phyloP scores from a whole-genome alignment of 2,113 vertebrate genomes.

The Plotosus lineatus region DNA sequence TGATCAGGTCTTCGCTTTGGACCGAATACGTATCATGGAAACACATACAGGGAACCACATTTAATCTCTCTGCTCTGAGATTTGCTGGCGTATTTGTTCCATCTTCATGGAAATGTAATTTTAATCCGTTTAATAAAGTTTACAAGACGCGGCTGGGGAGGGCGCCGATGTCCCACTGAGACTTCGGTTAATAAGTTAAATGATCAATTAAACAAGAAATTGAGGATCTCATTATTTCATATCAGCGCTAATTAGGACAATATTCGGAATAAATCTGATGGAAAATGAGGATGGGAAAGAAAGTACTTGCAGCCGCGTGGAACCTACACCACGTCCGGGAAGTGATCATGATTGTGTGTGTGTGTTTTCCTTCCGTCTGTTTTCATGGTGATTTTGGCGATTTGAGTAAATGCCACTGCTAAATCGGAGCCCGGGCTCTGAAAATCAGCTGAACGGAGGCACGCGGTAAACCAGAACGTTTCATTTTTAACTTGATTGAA shows the following conservation, averaged over 20 bases:
- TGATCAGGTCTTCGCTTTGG: not conserved
- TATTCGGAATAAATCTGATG: conserved; percentile 4
- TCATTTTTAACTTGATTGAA: not conserved
- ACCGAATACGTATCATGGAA: not conserved
- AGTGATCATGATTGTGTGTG: too few relatives aligned
- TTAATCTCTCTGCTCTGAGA: not conserved
- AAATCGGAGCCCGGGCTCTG: not conserved
- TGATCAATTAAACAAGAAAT: conserved; percentile 33
- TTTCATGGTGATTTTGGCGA: not conserved
- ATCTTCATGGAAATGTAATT: conserved; percentile 31
- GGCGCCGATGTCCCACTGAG: conserved; percentile 1
- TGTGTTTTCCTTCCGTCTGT: not conserved
- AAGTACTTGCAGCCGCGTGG: not conserved
- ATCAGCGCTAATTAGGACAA: conserved; percentile 20
- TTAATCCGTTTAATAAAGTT: conserved; percentile 34
- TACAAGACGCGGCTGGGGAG: conserved; percentile 20
- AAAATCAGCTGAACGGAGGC: not conserved
- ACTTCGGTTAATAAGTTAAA: conserved; percentile 30
- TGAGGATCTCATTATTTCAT: conserved; percentile 22
- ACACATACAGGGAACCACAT: conserved; percentile 1
- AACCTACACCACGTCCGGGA: not conserved
- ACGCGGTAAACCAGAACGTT: not conserved
- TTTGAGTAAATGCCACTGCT: not conserved
- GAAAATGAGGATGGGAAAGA: not conserved
- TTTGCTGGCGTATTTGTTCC: conserved; percentile 26